Evolutionary conservation across 2,113 vertebrate species (phyloP).

Genomic region (Zapus hudsonius): DNA sequence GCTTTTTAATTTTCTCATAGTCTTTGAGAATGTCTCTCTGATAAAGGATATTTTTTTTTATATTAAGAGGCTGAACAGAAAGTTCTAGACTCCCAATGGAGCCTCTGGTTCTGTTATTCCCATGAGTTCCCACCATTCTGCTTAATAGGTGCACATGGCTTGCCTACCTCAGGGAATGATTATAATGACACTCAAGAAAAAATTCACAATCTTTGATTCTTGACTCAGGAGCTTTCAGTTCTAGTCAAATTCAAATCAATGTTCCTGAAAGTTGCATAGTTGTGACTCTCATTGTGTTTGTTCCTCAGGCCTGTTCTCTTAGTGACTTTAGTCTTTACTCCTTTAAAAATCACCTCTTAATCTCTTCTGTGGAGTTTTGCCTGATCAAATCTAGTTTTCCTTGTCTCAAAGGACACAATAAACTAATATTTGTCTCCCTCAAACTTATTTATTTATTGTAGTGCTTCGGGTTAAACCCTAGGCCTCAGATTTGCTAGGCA

Average conservation of each 20-base stretch:
- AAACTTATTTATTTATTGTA: background rate
- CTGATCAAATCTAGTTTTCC: background rate
- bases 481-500: background rate
- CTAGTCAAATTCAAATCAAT: background rate
- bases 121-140: background rate
- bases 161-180: background rate
- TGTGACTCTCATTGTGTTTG: no score
- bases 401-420: background rate
- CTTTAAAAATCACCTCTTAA: background rate
- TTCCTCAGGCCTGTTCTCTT: no score
- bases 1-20: conserved; percentile 18
- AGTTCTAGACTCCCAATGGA: background rate
- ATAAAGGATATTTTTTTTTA: no score
- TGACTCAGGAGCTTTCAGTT: background rate
- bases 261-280: background rate
- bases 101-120: background rate
- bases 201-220: background rate
- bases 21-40: no score
- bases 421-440: background rate
- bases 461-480: background rate
- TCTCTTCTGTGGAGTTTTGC: background rate
- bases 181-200: background rate
- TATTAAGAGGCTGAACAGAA: background rate
- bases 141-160: background rate
- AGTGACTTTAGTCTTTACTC: background rate